Evolutionary conservation across 2,113 vertebrate species (phyloP), one percentile per base, ranked within the genome.

Genomic region (Phaethon lepturus): DNA sequence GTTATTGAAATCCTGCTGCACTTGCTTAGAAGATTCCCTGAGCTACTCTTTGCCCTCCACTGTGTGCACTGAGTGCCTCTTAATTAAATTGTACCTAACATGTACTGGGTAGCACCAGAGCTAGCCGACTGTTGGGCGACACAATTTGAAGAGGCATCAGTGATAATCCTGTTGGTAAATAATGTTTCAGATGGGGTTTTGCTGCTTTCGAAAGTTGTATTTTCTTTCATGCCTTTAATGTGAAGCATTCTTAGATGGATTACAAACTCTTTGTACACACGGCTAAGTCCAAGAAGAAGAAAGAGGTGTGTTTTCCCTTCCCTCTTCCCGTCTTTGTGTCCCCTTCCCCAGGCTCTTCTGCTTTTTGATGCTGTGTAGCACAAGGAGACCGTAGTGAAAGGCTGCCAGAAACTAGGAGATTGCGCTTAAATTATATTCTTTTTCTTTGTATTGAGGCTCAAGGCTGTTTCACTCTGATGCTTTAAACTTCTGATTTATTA

Each of bases 201-300:
- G 13, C 40, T 78, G 1, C 47, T 89, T 93, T 56, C 33, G 40
- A 44, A 59, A 52, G 33, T 42, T 53, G 22, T 28, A 1, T 86
- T 90, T 83, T 44, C 52, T 77, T 56, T 47, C 13, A 9, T 9
- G 73, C 24, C 44, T 28, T 52, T 56, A 7, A n/a, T 6, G 24
- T 52, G 24, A 14, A 29, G 18, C 10, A 1, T 20, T n/a, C 17
- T 40, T 11, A 25, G 19, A 2, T 4, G 23, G 45, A 29, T 47
- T 35, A 6, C 10, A 6, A 24, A 3, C 29, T 53, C 5, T 1
- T 38, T 0, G 1, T 24, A 38, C 2, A 6, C 5, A 3, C 2
- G 25, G 33, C 38, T 25, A n/a, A 62, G 24, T 4, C 58, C 71
- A 10, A 13, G 49, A 40, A 35, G 16, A 58, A 19, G 42, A 53